A percentile compares a stretch with the other conserved stretches of the same genome.
Evolutionary conservation across 92 coral and sea anemone species (phyloP).

Genomic region (Metridium senile): DNA sequence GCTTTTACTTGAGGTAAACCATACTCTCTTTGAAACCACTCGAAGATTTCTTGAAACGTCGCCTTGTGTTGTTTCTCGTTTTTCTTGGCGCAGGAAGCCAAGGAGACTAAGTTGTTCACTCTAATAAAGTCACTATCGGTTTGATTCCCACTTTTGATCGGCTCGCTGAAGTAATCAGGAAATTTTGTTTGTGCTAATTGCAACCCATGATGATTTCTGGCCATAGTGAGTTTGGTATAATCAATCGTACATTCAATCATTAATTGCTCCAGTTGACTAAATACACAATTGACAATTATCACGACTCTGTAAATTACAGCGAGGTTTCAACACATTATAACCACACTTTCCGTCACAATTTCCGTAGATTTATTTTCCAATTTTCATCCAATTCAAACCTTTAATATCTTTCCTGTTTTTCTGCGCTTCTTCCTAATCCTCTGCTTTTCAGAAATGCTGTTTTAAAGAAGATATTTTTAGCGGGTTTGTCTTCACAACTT

Average conservation of each 20-base stretch:
- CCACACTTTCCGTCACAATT: not conserved
- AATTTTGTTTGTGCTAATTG: constrained; percentile 30
- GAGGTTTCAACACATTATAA: not conserved
- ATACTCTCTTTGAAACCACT: constrained; percentile 45
- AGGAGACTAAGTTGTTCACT: constrained; percentile 23
- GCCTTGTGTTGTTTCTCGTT: constrained; percentile 26
- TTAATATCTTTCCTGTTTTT: not conserved
- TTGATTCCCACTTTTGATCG: constrained; percentile 5
- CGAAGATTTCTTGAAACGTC: constrained; percentile 27
- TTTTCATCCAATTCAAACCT: not conserved
- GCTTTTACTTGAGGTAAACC: constrained; percentile 23
- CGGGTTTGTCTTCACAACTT: no score
- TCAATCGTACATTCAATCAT: not conserved
- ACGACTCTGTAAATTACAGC: not conserved
- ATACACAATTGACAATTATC: not conserved
- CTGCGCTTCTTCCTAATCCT: not conserved
- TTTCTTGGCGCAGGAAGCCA: constrained; percentile 23
- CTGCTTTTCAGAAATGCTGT: no score
- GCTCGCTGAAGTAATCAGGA: constrained; percentile 33
- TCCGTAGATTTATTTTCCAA: not conserved
- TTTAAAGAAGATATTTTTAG: no score
- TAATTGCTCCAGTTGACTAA: not conserved
- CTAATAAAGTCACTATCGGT: constrained; percentile 12
- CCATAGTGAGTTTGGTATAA: not conserved
- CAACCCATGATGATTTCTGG: constrained; percentile 24